Percentiles rank a stretch among this genome's conserved stretches.
phyloP scores from a whole-genome alignment of 2,888 invertebrate species.

The Scaptomyza polygonia region DNA sequence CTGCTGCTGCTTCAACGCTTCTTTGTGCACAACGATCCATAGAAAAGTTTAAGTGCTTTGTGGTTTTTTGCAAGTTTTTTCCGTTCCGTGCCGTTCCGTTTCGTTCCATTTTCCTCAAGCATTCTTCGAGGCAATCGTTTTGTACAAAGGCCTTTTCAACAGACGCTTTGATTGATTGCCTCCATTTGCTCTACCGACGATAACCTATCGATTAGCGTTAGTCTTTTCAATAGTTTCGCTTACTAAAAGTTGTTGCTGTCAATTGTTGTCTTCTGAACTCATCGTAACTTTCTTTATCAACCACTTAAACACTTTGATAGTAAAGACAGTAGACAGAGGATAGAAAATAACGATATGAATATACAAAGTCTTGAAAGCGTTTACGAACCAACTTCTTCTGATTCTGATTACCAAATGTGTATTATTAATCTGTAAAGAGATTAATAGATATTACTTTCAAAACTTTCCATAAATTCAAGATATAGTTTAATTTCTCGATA shows the following conservation, averaged over 20 bases:
- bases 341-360: too few relatives aligned
- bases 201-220: constrained; percentile 68
- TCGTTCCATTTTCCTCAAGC: constrained; percentile 20
- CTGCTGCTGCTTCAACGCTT: constrained; percentile 73
- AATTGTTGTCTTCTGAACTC: constrained; percentile 48
- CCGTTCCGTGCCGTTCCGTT: constrained; percentile 17
- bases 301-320: constrained; percentile 1
- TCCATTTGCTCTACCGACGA: constrained; percentile 40
- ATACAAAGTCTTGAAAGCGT: too few relatives aligned
- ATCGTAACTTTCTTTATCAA: constrained; percentile 18
- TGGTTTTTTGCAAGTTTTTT: constrained; percentile 52
- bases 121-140: constrained; percentile 28
- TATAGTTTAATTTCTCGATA: too few relatives aligned
- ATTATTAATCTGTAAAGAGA: too few relatives aligned
- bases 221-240: constrained; percentile 1
- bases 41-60: constrained; percentile 78
- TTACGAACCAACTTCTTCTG: too few relatives aligned
- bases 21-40: constrained; percentile 73
- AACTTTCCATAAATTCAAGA: too few relatives aligned
- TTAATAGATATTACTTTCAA: too few relatives aligned
- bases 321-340: too few relatives aligned
- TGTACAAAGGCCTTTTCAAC: constrained; percentile 27
- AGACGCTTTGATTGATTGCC: constrained; percentile 70
- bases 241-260: constrained; percentile 7
- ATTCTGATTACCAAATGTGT: too few relatives aligned